Evolutionary conservation across 1,140 invertebrate genomes (phyloP).

Genomic region (Gryllus bimaculatus): DNA sequence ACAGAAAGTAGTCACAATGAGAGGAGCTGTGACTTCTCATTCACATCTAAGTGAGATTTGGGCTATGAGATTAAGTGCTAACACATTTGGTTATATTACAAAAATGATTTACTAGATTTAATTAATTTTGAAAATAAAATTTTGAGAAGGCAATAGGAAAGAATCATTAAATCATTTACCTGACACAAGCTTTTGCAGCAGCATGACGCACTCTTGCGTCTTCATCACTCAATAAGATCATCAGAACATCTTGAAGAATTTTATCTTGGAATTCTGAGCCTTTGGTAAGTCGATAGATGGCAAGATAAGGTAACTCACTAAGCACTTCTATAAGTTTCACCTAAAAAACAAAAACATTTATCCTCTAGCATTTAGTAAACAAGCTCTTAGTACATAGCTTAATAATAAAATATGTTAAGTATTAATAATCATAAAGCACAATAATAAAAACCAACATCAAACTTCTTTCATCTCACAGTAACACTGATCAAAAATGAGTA

Average conservation of each 20-base stretch:
- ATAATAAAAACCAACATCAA: neutral
- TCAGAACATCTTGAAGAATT: conserved; percentile 49
- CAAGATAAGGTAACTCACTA: conserved; percentile 45
- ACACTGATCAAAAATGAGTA: neutral
- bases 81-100: too few species aligned
- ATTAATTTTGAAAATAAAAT: conserved; percentile 20
- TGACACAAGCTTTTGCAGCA: conserved; percentile 54
- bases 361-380: neutral
- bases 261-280: conserved; percentile 46
- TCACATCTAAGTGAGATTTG: too few species aligned
- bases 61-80: too few species aligned
- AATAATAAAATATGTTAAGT: neutral
- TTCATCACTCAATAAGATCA: conserved; percentile 57
- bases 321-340: conserved; percentile 52
- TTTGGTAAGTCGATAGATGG: conserved; percentile 38
- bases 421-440: neutral
- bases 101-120: neutral
- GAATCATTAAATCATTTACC: conserved; percentile 38
- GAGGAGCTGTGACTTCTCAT: too few species aligned
- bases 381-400: neutral
- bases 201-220: conserved; percentile 68
- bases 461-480: neutral
- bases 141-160: conserved; percentile 15
- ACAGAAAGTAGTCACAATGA: too few species aligned
- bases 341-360: conserved; percentile 26